Evolutionary conservation across 2,113 vertebrate genomes (phyloP), one percentile per base, ranked within the genome.

Genomic region (Poecilia latipinna): DNA sequence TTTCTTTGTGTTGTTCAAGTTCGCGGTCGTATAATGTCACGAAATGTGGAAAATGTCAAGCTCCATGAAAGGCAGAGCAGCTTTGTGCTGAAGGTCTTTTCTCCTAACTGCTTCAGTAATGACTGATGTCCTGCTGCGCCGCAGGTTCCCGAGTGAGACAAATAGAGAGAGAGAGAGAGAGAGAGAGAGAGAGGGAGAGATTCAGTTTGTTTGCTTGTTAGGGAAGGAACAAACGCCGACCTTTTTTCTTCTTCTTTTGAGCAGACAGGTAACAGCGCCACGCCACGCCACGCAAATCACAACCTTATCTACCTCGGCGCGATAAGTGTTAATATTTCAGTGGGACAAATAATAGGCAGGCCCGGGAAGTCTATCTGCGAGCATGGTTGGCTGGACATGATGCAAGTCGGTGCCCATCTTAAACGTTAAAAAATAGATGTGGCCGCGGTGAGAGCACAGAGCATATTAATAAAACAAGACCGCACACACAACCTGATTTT

Each of bases 381-480:
- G 75, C 60, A 77, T 72, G 33, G 39, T 12, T 80, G 77, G 66
- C 17, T 67, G 79, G 65, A 85, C 82, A 71, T 82, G 78, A 80
- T 83, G 89, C 61, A 84, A 82, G 78, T 60, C 31, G 0, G 35
- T 54, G 32, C 57, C 87, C 88, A 80, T 88, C 80, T 64, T 71
- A 91, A 88, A 87, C 39, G 83, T 73, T 90, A 57, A 90, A 90
- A 92, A 89, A 91, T 90, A 84, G 78, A 91, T 90, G 90, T 29
- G 65, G 75, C 79, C 62, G 77, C 64, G 57, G 68, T 78, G 77
- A 71, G 83, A 84, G 90, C 57, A 85, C 83, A 86, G 82, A 86
- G 72, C 70, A 33, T 85, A 92, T 91, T 70, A 93, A 91, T 93
- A 93, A 92, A 92, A 85, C 88, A 93, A 65, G 76, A 86, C 75